phyloP scores from a whole-genome alignment of 1,140 invertebrate species.

The Rhagoletis zephyria region DNA sequence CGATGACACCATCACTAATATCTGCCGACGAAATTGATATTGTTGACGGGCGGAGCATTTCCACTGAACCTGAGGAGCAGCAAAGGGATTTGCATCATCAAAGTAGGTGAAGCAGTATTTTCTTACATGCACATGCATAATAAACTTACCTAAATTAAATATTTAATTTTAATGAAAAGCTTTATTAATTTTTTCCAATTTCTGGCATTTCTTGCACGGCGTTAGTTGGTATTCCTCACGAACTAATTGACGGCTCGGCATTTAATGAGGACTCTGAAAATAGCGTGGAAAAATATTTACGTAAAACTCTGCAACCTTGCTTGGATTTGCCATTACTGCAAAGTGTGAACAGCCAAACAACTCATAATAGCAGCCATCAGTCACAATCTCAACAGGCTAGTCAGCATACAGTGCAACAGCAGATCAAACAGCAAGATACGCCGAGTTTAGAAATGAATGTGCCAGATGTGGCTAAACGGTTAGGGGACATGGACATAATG shows the following conservation, averaged over 20 bases:
- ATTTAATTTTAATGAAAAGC: background rate
- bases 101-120: background rate
- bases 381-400: background rate
- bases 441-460: slow-evolving; percentile 68
- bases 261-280: slow-evolving; percentile 70
- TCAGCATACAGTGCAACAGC: slow-evolving; percentile 57
- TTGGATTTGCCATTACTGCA: slow-evolving; percentile 67
- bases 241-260: slow-evolving; percentile 67
- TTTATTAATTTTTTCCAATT: background rate
- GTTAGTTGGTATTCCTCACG: slow-evolving; percentile 60
- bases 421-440: slow-evolving; percentile 62
- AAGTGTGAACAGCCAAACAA: slow-evolving; percentile 59
- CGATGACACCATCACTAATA: slow-evolving; percentile 73
- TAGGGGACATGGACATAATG: slow-evolving; percentile 62
- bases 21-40: slow-evolving; percentile 74
- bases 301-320: slow-evolving; percentile 68
- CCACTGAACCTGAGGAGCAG: slow-evolving; percentile 67
- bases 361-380: background rate
- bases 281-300: slow-evolving; percentile 69
- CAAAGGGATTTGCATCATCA: slow-evolving; percentile 9
- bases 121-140: background rate
- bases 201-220: background rate
- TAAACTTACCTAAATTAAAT: too few species aligned
- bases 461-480: slow-evolving; percentile 56
- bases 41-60: slow-evolving; percentile 74